These are phyloP conservation scores for Cyclargus thomasi DNA, from an alignment of 1,140 invertebrate genomes.

Conservation along the genomic window DNA sequence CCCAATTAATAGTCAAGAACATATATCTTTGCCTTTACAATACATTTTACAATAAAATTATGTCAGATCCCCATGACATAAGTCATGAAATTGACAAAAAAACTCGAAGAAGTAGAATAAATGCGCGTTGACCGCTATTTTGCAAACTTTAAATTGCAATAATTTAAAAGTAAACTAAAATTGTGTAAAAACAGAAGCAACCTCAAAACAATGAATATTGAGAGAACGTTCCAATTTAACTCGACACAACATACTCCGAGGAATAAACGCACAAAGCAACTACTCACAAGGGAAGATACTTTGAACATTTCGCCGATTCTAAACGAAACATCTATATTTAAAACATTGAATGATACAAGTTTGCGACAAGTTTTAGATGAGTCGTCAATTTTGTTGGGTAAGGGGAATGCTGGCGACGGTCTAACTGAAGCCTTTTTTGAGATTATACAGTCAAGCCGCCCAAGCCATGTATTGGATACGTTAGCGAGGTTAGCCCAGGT, in stretches of 20 bases:
- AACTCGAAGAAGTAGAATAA: not conserved
- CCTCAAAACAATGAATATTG: slow-evolving; percentile 40
- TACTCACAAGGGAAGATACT: slow-evolving; percentile 56
- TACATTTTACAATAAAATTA: not conserved
- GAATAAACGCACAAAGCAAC: slow-evolving; percentile 45
- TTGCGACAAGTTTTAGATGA: slow-evolving; percentile 63
- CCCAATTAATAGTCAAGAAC: no score
- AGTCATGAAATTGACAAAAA: no score
- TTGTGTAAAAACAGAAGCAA: slow-evolving; percentile 4
- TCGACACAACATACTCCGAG: slow-evolving; percentile 54
- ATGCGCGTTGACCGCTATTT: not conserved
- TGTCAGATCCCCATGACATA: not conserved
- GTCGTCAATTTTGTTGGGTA: slow-evolving; percentile 50
- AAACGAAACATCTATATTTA: slow-evolving; percentile 63
- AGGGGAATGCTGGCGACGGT: slow-evolving; percentile 50
- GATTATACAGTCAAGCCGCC: slow-evolving; percentile 65
- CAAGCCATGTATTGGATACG: slow-evolving; percentile 60
- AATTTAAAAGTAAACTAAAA: not conserved
- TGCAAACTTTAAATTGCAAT: no score
- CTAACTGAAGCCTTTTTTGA: slow-evolving; percentile 64
- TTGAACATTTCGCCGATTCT: slow-evolving; percentile 62
- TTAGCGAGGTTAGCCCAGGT: slow-evolving; percentile 64
- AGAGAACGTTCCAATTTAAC: slow-evolving; percentile 47
- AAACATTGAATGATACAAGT: slow-evolving; percentile 66
- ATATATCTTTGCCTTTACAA: not conserved